phyloP scores from a whole-genome alignment of 1,140 invertebrate species.

The Metopolophium dirhodum region DNA sequence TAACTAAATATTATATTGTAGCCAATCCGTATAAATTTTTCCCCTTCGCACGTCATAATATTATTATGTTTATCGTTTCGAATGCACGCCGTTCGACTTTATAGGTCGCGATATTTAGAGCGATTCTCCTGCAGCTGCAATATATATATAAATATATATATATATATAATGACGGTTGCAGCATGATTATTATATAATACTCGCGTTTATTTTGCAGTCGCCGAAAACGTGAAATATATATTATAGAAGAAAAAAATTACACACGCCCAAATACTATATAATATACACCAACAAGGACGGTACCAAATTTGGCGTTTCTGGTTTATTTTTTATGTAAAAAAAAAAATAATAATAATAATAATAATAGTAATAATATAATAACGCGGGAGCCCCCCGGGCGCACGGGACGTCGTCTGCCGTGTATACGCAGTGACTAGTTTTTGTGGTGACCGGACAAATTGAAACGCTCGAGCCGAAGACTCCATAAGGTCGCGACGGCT shows the following conservation, averaged over 20 bases:
- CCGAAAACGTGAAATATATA: neutral
- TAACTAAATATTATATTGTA: too few relatives aligned
- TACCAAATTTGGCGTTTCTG: constrained; percentile 47
- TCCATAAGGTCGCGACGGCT: constrained; percentile 49
- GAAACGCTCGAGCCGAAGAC: constrained; percentile 52
- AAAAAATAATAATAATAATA: neutral
- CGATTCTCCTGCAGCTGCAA: neutral
- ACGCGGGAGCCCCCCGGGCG: neutral
- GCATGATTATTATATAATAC: neutral
- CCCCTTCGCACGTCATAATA: neutral
- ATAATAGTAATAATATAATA: constrained; percentile 11
- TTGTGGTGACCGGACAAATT: constrained; percentile 39
- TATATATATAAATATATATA: neutral
- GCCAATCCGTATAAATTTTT: too few relatives aligned
- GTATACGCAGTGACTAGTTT: constrained; percentile 2
- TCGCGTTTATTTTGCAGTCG: neutral
- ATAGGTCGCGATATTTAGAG: neutral
- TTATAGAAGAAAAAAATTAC: neutral
- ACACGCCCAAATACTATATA: neutral
- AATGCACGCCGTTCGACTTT: neutral
- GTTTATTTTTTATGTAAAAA: constrained; percentile 22
- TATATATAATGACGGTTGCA: neutral
- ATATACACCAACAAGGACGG: constrained; percentile 18
- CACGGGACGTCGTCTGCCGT: neutral
- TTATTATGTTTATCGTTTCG: neutral